Evolutionary conservation across 2,113 vertebrate genomes (phyloP).

Genomic region (Rhea americana): DNA sequence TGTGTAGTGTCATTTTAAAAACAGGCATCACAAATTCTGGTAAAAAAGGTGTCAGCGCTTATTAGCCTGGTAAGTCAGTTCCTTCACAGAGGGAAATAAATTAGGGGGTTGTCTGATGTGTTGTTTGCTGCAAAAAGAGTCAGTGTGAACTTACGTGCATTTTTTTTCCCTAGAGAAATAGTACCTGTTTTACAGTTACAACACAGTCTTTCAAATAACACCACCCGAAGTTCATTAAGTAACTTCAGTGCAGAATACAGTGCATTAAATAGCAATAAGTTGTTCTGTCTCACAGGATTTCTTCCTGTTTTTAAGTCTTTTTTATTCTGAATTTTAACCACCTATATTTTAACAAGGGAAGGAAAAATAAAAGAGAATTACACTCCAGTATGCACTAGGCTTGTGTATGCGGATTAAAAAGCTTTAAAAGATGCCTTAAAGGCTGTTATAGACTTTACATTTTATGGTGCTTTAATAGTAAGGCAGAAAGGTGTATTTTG

Average conservation of each 20-base stretch:
- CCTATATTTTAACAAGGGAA: neutral
- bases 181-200: neutral
- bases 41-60: conserved; percentile 25
- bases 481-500: conserved; percentile 8
- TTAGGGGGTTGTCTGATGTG: neutral
- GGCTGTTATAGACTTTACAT: conserved; percentile 20
- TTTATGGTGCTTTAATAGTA: conserved; percentile 20
- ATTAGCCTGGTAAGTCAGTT: conserved; percentile 16
- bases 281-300: neutral
- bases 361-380: neutral
- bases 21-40: conserved; percentile 25
- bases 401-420: conserved; percentile 10
- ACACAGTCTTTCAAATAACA: neutral
- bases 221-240: neutral
- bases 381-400: neutral
- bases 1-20: conserved; percentile 44
- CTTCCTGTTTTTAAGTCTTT: neutral
- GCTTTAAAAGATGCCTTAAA: conserved; percentile 19
- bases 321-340: conserved; percentile 26
- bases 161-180: neutral
- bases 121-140: neutral
- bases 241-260: neutral
- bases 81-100: neutral
- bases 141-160: neutral
- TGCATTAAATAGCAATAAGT: neutral